Evolutionary conservation across 2,888 invertebrate genomes (phyloP).

Genomic region (Pyrrhosoma nymphula): DNA sequence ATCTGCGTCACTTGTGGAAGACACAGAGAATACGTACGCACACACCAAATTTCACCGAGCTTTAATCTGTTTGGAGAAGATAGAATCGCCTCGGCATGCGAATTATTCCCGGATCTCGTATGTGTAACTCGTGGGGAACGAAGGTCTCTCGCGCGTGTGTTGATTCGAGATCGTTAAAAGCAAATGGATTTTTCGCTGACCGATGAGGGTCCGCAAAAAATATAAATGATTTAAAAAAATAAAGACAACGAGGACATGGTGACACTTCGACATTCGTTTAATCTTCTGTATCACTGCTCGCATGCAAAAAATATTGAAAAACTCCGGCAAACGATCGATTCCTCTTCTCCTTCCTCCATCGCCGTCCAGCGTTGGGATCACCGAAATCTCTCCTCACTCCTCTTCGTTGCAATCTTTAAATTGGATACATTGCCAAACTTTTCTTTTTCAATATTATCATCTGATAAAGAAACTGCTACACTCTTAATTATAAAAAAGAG

Average conservation of each 20-base stretch:
- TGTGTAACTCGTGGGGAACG: too few species aligned
- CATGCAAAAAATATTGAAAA: not conserved
- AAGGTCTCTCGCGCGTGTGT: not conserved
- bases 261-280: conserved; percentile 20
- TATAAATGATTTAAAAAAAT: not conserved
- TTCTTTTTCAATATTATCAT: too few species aligned
- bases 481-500: too few species aligned
- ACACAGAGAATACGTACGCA: too few species aligned
- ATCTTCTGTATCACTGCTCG: not conserved
- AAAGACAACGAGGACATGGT: not conserved
- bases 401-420: not conserved
- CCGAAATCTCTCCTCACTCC: not conserved
- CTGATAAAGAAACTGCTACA: too few species aligned
- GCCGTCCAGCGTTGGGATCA: not conserved
- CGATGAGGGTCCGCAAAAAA: not conserved
- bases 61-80: too few species aligned
- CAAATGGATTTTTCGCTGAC: not conserved
- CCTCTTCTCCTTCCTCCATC: not conserved
- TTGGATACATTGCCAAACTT: not conserved
- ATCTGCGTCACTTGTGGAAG: too few species aligned
- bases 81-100: too few species aligned
- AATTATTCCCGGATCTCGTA: too few species aligned
- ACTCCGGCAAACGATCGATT: not conserved
- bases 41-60: too few species aligned
- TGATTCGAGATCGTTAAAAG: not conserved